phyloP scores from a whole-genome alignment of 2,113 vertebrate species.

The Gymnorhina tibicen region DNA sequence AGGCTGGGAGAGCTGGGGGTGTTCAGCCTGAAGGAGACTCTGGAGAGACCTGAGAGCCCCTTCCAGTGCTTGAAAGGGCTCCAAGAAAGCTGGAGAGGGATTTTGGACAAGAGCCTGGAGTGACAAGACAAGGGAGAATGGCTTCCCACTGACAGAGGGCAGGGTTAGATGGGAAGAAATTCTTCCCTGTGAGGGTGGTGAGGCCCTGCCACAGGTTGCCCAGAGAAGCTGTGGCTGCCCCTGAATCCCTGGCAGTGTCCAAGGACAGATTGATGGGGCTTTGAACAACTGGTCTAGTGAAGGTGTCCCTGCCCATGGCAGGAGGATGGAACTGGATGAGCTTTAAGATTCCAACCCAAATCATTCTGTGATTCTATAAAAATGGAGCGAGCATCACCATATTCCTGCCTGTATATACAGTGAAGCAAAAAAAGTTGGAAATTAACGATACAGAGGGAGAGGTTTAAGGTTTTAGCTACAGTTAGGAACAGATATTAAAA shows the following conservation, averaged over 20 bases:
- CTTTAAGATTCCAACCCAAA: background rate
- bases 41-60: background rate
- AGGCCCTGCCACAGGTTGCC: background rate
- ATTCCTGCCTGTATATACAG: rapidly evolving
- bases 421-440: background rate
- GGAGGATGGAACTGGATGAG: background rate
- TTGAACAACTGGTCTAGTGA: background rate
- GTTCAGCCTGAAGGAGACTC: background rate
- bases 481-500: rapidly evolving
- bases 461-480: rapidly evolving
- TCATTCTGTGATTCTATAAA: background rate
- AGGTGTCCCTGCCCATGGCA: background rate
- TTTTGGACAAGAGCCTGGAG: background rate
- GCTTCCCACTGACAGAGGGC: background rate
- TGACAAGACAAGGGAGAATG: background rate
- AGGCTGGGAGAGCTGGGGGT: background rate
- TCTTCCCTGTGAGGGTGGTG: background rate
- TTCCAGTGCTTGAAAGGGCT: background rate
- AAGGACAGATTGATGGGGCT: rapidly evolving
- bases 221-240: background rate
- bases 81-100: background rate
- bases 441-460: rapidly evolving
- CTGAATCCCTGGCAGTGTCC: background rate
- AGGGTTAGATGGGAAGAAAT: background rate
- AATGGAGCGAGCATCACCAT: rapidly evolving